Conservation (phyloP, 1,140 invertebrate genomes). For the Holcopasites calliopsidis region DNA sequence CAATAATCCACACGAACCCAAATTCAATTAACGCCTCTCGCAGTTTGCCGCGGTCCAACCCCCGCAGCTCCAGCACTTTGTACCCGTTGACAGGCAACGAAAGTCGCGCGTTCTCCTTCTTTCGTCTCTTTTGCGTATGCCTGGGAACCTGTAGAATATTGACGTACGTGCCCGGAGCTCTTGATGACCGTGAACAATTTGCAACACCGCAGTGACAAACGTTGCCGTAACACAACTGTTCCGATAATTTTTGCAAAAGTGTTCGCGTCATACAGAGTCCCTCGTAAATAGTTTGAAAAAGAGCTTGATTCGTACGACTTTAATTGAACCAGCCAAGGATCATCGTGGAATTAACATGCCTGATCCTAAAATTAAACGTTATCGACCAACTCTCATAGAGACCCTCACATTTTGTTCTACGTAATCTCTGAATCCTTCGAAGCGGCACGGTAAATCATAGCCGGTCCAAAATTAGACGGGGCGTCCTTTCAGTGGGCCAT, state of each 20-base stretch:
- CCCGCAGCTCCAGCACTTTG: slow-evolving; percentile 52
- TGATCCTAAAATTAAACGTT: slow-evolving; percentile 12
- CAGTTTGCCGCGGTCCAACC: slow-evolving; percentile 28
- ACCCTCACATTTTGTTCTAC: not conserved
- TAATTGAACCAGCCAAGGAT: no score
- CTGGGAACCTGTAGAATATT: slow-evolving; percentile 45
- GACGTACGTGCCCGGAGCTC: slow-evolving; percentile 53
- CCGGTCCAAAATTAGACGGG: slow-evolving; percentile 36
- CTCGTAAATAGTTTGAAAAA: no score
- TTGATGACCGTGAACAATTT: slow-evolving; percentile 35
- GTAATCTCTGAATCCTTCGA: not conserved
- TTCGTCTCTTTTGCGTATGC: slow-evolving; percentile 50
- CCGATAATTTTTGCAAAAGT: not conserved
- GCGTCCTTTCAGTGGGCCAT: slow-evolving; percentile 36
- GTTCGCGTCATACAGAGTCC: no score
- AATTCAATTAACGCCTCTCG: slow-evolving; percentile 70
- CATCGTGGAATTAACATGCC: not conserved
- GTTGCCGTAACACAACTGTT: not conserved
- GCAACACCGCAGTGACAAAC: not conserved
- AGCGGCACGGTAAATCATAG: not conserved
- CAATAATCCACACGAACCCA: slow-evolving; percentile 67
- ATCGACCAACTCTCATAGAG: not conserved
- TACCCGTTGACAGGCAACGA: slow-evolving; percentile 57
- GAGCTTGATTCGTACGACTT: not conserved
- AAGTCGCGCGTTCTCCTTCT: slow-evolving; percentile 53